Conservation (phyloP, 1,140 invertebrate genomes). For the Eurosta solidaginis region DNA sequence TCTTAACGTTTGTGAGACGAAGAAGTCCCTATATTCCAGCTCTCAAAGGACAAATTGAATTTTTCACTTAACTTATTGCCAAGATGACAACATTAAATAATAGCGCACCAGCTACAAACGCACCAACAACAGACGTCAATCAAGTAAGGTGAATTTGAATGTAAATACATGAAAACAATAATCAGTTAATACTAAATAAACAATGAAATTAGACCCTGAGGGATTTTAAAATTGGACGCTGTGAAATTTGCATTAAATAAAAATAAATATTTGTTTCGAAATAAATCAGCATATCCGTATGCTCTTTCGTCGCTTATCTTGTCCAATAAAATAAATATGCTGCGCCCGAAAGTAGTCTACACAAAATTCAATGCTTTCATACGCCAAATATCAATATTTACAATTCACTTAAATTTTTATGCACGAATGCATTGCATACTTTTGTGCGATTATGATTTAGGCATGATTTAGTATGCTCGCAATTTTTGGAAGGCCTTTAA, state of each 20-base stretch:
- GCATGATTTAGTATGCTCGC: not conserved
- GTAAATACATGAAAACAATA: slow-evolving; percentile 19
- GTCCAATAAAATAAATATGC: not conserved
- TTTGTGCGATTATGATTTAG: not conserved
- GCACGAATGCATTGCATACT: slow-evolving; percentile 27
- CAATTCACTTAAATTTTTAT: slow-evolving; percentile 30
- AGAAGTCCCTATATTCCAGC: too few relatives aligned
- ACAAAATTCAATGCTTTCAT: slow-evolving; percentile 15
- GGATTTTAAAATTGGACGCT: not conserved
- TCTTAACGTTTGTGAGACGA: too few relatives aligned
- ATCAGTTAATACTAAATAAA: slow-evolving; percentile 18
- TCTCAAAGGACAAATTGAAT: slow-evolving; percentile 30
- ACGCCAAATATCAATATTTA: slow-evolving; percentile 31
- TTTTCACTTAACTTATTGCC: slow-evolving; percentile 15
- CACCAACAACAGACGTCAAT: not conserved
- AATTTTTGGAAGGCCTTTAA: not conserved
- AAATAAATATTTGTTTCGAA: too few relatives aligned
- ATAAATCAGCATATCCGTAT: too few relatives aligned
- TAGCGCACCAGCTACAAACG: not conserved
- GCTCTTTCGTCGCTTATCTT: too few relatives aligned
- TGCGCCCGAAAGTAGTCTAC: not conserved
- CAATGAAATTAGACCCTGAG: slow-evolving; percentile 13
- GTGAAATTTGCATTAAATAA: not conserved
- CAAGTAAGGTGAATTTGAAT: not conserved
- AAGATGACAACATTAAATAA: slow-evolving; percentile 4